A percentile compares a stretch with the other conserved stretches of the same genome.
Conservation (phyloP, 2,797 vertebrate species). For the Neosalanx taihuensis region DNA sequence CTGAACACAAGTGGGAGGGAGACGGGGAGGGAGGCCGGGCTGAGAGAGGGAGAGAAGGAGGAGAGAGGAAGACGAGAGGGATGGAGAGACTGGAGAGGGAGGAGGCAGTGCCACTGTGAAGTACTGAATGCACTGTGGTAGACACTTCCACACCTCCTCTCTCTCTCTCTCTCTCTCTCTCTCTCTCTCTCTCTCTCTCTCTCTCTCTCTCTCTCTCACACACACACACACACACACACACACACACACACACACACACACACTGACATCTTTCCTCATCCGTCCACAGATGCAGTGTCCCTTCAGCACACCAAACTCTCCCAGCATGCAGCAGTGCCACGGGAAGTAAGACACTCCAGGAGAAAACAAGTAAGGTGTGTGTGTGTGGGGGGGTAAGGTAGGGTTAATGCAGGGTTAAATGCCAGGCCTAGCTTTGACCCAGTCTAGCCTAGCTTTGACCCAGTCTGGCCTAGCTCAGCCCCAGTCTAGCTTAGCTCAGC, state of each 20-base stretch:
- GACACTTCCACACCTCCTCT: fast-evolving
- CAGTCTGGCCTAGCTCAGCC: too few species aligned
- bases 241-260: slow-evolving; percentile 7
- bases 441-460: too few species aligned
- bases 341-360: slow-evolving; percentile 55
- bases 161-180: not conserved
- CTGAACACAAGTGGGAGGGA: not conserved
- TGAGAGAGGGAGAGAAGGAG: not conserved
- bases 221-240: not conserved
- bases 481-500: too few species aligned
- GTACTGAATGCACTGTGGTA: not conserved
- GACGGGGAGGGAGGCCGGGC: not conserved
- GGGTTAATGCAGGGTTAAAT: too few species aligned
- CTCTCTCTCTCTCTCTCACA: not conserved
- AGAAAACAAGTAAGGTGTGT: slow-evolving; percentile 56
- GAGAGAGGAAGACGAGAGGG: not conserved
- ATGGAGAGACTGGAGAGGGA: not conserved
- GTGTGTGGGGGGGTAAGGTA: too few species aligned
- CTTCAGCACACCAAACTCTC: slow-evolving; percentile 34
- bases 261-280: slow-evolving; percentile 4
- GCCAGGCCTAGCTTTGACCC: too few species aligned
- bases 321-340: slow-evolving; percentile 43
- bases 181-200: fast-evolving
- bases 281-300: slow-evolving; percentile 58
- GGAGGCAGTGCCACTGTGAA: not conserved